phyloP scores from a whole-genome alignment of 2,113 vertebrate species.

The Harpagus bidentatus region DNA sequence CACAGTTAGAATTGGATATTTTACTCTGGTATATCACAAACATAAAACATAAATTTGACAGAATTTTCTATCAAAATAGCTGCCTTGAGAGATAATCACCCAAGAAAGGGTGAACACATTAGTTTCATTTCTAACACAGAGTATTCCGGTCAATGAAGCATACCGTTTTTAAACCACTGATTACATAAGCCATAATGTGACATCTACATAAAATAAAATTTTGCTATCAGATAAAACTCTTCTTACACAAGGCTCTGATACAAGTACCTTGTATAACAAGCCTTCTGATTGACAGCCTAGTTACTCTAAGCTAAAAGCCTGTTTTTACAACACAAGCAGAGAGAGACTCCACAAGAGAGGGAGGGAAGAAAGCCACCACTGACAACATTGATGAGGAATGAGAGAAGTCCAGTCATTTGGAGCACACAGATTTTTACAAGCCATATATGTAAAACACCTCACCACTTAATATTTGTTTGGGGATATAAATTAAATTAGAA shows the following conservation, averaged over 20 bases:
- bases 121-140: background rate
- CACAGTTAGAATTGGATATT: background rate
- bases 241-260: background rate
- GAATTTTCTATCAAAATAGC: background rate
- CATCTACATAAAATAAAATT: background rate
- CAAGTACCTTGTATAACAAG: constrained; percentile 4
- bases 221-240: background rate
- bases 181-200: background rate
- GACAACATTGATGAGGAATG: background rate
- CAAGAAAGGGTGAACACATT: background rate
- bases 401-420: background rate
- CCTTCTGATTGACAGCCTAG: background rate
- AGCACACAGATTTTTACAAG: background rate
- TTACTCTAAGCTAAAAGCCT: background rate
- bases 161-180: background rate
- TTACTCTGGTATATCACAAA: background rate
- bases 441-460: background rate
- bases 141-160: background rate
- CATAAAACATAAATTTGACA: background rate
- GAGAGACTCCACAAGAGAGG: background rate
- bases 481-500: background rate
- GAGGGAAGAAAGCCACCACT: background rate
- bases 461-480: background rate
- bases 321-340: background rate
- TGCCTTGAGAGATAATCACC: background rate